Percentiles rank a stretch among this genome's conserved stretches.
Evolutionary conservation across 2,888 invertebrate species (phyloP).

Genomic region (Heliconius charithonia): DNA sequence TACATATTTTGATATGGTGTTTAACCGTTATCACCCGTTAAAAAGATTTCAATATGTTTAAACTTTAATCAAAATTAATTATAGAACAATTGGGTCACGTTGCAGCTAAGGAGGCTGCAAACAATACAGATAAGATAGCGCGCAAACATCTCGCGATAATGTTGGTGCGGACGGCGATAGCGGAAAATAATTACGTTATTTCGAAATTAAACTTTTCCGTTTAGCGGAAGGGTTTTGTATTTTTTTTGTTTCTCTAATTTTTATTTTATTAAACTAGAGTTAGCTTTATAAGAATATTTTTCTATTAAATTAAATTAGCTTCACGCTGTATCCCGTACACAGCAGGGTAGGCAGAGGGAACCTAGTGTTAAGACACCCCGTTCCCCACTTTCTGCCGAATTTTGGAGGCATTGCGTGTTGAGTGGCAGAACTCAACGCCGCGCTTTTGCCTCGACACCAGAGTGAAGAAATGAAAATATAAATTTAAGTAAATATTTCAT

Average conservation of each 20-base stretch:
- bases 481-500: too few species aligned
- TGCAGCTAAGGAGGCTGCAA: slow-evolving; percentile 71
- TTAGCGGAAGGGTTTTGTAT: background rate
- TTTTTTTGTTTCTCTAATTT: background rate
- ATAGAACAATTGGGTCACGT: slow-evolving; percentile 68
- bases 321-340: too few species aligned
- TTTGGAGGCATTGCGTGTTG: too few species aligned
- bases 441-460: too few species aligned
- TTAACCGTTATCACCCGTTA: background rate
- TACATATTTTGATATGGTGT: background rate
- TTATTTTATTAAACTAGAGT: background rate
- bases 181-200: slow-evolving; percentile 50
- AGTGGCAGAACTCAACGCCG: too few species aligned
- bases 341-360: too few species aligned
- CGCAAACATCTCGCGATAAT: slow-evolving; percentile 62
- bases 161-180: slow-evolving; percentile 52
- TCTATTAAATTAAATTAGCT: too few species aligned
- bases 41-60: slow-evolving; percentile 26
- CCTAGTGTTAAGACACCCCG: too few species aligned
- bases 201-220: slow-evolving; percentile 35
- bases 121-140: slow-evolving; percentile 71
- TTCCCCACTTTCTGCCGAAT: too few species aligned
- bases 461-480: too few species aligned
- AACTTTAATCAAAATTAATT: slow-evolving; percentile 49
- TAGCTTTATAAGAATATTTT: too few species aligned